phyloP scores from a whole-genome alignment of 2,797 vertebrate genomes.

The Poecile montanus region DNA sequence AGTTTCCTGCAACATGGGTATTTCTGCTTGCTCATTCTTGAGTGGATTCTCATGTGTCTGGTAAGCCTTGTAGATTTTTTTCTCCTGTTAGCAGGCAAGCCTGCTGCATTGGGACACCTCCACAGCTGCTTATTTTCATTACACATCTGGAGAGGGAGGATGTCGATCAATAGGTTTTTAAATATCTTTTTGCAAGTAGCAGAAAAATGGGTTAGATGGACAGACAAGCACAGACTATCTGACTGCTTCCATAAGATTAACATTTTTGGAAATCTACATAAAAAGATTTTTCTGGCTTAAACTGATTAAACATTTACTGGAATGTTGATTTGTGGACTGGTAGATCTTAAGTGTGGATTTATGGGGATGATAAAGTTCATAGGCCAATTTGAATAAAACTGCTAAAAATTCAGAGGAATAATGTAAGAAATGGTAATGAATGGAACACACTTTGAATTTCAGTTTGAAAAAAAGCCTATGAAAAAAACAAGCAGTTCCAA shows the following conservation, averaged over 20 bases:
- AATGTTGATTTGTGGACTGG: not conserved
- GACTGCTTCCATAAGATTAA: not conserved
- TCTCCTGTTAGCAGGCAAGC: not conserved
- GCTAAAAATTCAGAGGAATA: constrained; percentile 13
- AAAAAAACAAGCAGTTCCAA: not conserved
- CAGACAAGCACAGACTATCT: not conserved
- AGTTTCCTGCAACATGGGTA: not conserved
- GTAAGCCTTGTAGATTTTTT: not conserved
- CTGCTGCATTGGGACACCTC: not conserved
- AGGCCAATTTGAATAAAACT: not conserved
- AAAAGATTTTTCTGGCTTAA: not conserved
- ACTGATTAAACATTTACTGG: constrained; percentile 1
- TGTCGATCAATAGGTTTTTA: not conserved
- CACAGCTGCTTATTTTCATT: not conserved
- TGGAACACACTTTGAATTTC: not conserved
- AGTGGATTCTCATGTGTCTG: not conserved
- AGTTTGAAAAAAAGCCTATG: not conserved
- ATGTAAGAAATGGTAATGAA: not conserved
- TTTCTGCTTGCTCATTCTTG: not conserved
- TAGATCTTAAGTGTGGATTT: not conserved
- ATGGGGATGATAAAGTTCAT: not conserved
- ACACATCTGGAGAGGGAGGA: not conserved
- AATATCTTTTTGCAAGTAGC: not conserved
- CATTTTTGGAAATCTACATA: not conserved
- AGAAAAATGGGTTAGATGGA: not conserved